Percentiles rank a stretch among this genome's conserved stretches.
phyloP scores from a whole-genome alignment of 2,888 invertebrate genomes.

The Pseudanteris insignis region DNA sequence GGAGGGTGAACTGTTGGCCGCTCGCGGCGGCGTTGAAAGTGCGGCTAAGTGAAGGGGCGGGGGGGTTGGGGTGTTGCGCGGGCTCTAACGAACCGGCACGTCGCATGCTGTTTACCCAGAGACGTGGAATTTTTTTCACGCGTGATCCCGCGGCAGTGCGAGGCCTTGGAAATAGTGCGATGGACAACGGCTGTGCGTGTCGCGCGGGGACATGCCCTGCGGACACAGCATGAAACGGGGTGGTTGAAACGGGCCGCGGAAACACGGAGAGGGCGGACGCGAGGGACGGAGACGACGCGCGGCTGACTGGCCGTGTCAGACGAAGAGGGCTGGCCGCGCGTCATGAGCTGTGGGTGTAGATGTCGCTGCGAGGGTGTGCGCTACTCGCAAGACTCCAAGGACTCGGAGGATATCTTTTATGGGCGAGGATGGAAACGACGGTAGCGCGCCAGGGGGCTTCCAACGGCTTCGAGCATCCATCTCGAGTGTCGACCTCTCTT shows the following conservation, averaged over 20 bases:
- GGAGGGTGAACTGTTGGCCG: slow-evolving; percentile 60
- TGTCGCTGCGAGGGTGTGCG: slow-evolving; percentile 44
- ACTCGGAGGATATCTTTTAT: slow-evolving; percentile 61
- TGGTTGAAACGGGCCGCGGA: slow-evolving; percentile 65
- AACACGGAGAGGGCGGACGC: slow-evolving; percentile 65
- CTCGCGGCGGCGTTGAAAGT: slow-evolving; percentile 47
- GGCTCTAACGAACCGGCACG: not conserved
- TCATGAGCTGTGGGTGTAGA: slow-evolving; percentile 19
- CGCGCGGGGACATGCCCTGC: slow-evolving; percentile 44
- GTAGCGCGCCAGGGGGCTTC: slow-evolving; percentile 51
- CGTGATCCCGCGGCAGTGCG: not conserved
- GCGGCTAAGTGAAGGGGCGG: slow-evolving; percentile 41
- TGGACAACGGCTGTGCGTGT: slow-evolving; percentile 42
- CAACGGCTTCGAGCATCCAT: slow-evolving; percentile 50
- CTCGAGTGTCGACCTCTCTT: slow-evolving; percentile 18
- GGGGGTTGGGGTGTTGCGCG: not conserved
- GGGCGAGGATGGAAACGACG: slow-evolving; percentile 51
- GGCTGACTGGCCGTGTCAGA: slow-evolving; percentile 43
- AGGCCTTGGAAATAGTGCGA: not conserved
- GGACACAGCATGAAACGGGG: slow-evolving; percentile 59
- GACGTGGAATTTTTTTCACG: slow-evolving; percentile 3
- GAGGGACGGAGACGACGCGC: too few relatives aligned
- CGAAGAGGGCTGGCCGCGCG: slow-evolving; percentile 58
- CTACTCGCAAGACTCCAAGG: slow-evolving; percentile 51
- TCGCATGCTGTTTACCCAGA: slow-evolving; percentile 3